These are phyloP conservation scores for Rutpela maculata DNA, from an alignment of 2,888 invertebrate species.

Conservation along the genomic window DNA sequence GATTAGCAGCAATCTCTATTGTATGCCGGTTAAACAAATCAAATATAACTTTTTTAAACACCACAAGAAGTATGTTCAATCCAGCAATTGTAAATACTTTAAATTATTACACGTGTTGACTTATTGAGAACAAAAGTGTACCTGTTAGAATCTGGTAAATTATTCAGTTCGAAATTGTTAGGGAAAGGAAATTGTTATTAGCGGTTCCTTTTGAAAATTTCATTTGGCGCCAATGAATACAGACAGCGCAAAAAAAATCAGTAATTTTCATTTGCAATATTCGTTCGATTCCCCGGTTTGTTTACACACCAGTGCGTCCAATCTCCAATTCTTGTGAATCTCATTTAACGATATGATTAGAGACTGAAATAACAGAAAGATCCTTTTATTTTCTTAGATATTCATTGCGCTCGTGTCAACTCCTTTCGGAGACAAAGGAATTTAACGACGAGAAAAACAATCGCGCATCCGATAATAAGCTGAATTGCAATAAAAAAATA, in stretches of 20 bases:
- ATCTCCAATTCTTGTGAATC: conserved; percentile 39
- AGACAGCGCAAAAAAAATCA: neutral
- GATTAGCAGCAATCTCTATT: too few species aligned
- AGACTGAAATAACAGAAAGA: conserved; percentile 9
- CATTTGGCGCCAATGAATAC: neutral
- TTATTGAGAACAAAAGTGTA: too few species aligned
- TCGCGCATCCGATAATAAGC: neutral
- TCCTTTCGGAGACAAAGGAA: neutral
- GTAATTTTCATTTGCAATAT: neutral
- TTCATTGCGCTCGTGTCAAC: neutral
- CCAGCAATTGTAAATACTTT: too few species aligned
- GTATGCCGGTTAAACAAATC: too few species aligned
- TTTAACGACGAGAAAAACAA: neutral
- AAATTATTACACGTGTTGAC: too few species aligned
- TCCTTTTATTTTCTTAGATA: neutral
- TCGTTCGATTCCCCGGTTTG: neutral
- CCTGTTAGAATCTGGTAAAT: too few species aligned
- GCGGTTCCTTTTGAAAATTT: neutral
- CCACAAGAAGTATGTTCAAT: too few species aligned
- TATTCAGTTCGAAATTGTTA: too few species aligned
- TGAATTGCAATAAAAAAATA: too few species aligned
- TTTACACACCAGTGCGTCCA: conserved; percentile 44
- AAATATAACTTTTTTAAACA: too few species aligned
- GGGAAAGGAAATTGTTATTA: neutral
- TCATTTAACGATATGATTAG: conserved; percentile 41